A percentile compares a stretch with the other conserved stretches of the same genome.
phyloP scores from a whole-genome alignment of 2,888 invertebrate genomes.

The Latrodectus hesperus region DNA sequence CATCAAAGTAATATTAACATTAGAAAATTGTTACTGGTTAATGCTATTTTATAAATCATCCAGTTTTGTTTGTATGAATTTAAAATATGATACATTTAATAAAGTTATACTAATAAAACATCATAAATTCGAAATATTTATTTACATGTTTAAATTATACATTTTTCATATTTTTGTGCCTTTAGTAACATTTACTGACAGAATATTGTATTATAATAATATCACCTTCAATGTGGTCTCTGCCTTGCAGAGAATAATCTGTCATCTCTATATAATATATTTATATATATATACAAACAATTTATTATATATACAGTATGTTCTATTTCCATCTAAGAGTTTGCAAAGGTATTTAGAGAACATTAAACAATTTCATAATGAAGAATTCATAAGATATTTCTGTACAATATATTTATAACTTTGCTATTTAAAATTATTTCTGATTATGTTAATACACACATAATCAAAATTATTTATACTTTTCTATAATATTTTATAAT shows the following conservation, averaged over 20 bases:
- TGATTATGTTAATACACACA: too few relatives aligned
- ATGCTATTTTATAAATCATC: not conserved
- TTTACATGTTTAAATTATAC: conserved; percentile 65
- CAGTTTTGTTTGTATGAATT: not conserved
- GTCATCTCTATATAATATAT: conserved; percentile 36
- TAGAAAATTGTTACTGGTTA: not conserved
- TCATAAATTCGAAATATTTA: conserved; percentile 56
- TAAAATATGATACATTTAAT: too few relatives aligned
- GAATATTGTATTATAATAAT: conserved; percentile 60
- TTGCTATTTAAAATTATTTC: too few relatives aligned
- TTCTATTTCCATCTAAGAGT: conserved; percentile 44
- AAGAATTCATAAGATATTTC: too few relatives aligned
- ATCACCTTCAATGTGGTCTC: conserved; percentile 59
- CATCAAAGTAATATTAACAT: not conserved
- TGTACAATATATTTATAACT: too few relatives aligned
- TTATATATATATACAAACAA: conserved; percentile 50
- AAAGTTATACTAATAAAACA: conserved; percentile 7
- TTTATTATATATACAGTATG: conserved; percentile 54
- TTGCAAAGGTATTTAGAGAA: conserved; percentile 37
- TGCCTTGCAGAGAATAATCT: conserved; percentile 35
- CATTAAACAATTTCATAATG: too few relatives aligned
- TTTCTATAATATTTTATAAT: too few relatives aligned
- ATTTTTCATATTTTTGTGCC: conserved; percentile 52
- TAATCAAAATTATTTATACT: too few relatives aligned
- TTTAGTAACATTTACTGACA: conserved; percentile 50